A percentile compares a stretch with the other conserved stretches of the same genome.
Conservation (phyloP, 2,113 vertebrate species). For the crab-eating macaque (Macaca fascicularis) region T2T-MFA8v1.1 NC_088381.1:13037001-13037500, state of each 20-base stretch:
- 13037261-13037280: neutral
- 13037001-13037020: neutral
- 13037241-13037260: neutral
- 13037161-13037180: neutral
- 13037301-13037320: constrained; percentile 43
- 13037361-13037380: neutral
- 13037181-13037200: neutral
- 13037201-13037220: constrained; percentile 7
- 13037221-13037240: constrained; percentile 35
- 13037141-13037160: neutral
- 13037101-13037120: neutral
- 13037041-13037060: neutral
- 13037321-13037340: neutral
- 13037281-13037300: neutral
- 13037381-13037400: neutral
- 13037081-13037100: neutral
- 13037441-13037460: neutral
- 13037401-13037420: neutral
- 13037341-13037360: constrained; percentile 10
- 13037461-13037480: neutral
- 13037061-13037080: neutral
- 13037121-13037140: neutral
- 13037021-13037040: constrained; percentile 43
- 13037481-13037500: neutral
- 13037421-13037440: neutral